Percentiles rank a stretch among this genome's conserved stretches.
phyloP scores from a whole-genome alignment of 2,113 vertebrate species.

The Plecotus auritus region DNA sequence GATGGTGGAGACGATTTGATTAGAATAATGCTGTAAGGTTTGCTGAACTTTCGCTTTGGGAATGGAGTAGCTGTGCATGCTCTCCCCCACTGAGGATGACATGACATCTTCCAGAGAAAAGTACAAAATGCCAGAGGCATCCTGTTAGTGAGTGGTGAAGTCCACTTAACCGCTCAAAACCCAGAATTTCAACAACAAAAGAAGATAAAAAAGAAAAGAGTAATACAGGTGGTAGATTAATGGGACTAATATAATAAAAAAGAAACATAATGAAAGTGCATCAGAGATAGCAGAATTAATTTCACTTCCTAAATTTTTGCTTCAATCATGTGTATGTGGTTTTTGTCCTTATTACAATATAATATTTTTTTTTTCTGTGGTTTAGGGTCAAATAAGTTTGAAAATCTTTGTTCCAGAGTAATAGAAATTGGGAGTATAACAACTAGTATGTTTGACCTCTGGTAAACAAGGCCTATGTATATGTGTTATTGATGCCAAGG shows the following conservation, averaged over 20 bases:
- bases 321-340: not conserved
- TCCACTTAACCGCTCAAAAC: not conserved
- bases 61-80: accelerated
- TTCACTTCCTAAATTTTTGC: not conserved
- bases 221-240: not conserved
- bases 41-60: not conserved
- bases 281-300: not conserved
- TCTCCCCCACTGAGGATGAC: accelerated
- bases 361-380: not conserved
- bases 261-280: not conserved
- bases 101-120: not conserved
- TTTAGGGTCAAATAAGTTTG: not conserved
- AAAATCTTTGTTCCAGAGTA: not conserved
- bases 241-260: not conserved
- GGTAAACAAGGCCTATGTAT: not conserved
- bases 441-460: not conserved
- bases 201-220: not conserved
- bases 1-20: not conserved
- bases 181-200: not conserved
- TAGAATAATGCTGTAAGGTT: not conserved
- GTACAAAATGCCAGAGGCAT: not conserved
- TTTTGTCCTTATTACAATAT: not conserved
- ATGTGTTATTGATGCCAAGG: not conserved
- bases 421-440: not conserved
- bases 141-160: not conserved